Base-by-base conservation (phyloP, 2,888 invertebrate species). In the Clunio marinus region DNA sequence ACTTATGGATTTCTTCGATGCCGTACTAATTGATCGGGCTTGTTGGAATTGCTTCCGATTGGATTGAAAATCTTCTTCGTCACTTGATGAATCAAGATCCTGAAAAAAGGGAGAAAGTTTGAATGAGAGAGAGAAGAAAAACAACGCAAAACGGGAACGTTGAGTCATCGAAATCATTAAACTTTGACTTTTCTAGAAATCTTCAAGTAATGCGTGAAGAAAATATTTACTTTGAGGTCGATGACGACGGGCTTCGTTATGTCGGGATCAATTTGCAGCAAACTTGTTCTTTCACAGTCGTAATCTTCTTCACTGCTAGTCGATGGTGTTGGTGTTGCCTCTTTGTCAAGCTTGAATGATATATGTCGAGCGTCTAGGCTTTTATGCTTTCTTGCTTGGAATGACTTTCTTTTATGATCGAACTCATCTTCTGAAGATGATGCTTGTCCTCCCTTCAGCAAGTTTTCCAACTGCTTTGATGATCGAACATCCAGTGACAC, bases 31-130 rank as follows among this genome's bases (percentile, higher is more conserved):
- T 73, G 84, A 83, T 68, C 84, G 81, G 70, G 84, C 78, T 73
- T 85, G 83, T 74, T 85, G 86, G 74, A 85, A 85, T 74, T 82
- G 83, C 69, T 83, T 83, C 22, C 85, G 78, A 15, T 84, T 83
- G 32, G 82, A 80, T 71, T 82, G 80, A 72, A 83, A 84, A 69
- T 84, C 83, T 71, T 81, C 81, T 70, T 80, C 80, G 78, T 81
- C 81, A 73, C 59, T 32, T 3, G 27, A 27, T 4, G 68, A 68
- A 28, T 68, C 68, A 22, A 68, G 55, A 41, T 68, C 68, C 68
- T 68, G 17, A 51, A 66, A 66, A 5, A 13, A 20, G 32, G n/a
- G 2, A 17, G 22, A 7, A 37, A 45, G 17, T 68, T 45, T 15
- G 45, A 7, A 22, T 35, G 15, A 24, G 4, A 37, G 13, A n/a